Evolutionary conservation across 2,113 vertebrate species (phyloP), one percentile per base, ranked within the genome.

Genomic region (Holacanthus passer): DNA sequence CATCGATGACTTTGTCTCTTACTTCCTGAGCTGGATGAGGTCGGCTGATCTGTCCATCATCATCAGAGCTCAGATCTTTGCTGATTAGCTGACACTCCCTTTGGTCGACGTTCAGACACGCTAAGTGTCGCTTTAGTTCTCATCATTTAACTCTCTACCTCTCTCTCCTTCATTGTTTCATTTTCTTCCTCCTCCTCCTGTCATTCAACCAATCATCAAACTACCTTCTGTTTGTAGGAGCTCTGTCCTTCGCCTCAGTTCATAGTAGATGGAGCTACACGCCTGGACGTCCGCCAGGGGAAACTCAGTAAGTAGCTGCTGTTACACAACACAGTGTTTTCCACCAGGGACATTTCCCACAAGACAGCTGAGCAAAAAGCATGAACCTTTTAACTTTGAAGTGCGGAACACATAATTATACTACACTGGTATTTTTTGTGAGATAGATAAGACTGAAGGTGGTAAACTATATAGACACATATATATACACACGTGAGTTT

Each of bases 161-260:
- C 1, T 32, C 16, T n/a, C 31, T 55, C 4, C 1, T 24, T 10
- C 35, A 37, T 5, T 37, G n/a, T n/a, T 12, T 20, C 9, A 1
- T 52, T 20, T 29, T 39, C 3, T 1, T 56, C 17, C 60, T 64
- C 3, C 48, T 41, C 9, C 5, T 22, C 37, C 19, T n/a, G 3
- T 45, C 50, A 11, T 5, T 56, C 29, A 37, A 52, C 13, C 22
- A 12, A 58, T 39, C 20, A 5, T 55, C 9, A 2, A 41, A 16
- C 58, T 74, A 37, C 29, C 5, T n/a, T 5, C n/a, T 67, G n/a
- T 41, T 19, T 45, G 13, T 48, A 96, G 95, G 95, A 95, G 20
- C 70, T 95, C 45, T 95, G 91, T 56, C 0, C 52, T 0, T 87
- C 81, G 0, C 92, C 95, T 27, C 79, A 91, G 82, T 95, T 95